Percentiles rank a stretch among this genome's conserved stretches.
Evolutionary conservation across 2,797 vertebrate species (phyloP).

Genomic region (Mus caroli): DNA sequence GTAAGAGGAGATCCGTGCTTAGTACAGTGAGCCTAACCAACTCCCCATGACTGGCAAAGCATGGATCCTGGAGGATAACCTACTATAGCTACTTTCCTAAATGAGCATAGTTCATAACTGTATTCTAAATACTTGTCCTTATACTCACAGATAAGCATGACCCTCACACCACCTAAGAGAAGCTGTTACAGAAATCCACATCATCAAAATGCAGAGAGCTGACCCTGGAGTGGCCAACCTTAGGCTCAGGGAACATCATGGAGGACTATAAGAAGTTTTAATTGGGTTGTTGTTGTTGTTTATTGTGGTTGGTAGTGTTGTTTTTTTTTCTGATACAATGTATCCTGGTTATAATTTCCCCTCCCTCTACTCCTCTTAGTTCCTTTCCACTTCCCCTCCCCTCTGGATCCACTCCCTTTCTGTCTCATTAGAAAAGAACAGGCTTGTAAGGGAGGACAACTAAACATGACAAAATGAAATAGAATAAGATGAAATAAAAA

Average conservation of each 20-base stretch:
- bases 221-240: neutral
- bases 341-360: neutral
- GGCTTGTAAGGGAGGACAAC: neutral
- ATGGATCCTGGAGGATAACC: neutral
- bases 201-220: neutral
- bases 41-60: neutral
- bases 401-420: neutral
- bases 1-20: neutral
- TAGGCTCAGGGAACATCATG: neutral
- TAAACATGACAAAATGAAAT: neutral
- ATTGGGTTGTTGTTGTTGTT: neutral
- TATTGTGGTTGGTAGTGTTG: neutral
- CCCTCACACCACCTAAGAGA: neutral
- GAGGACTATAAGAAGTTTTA: neutral
- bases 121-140: neutral
- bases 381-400: neutral
- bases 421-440: neutral
- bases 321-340: neutral
- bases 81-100: neutral
- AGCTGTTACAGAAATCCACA: neutral
- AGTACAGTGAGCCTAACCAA: neutral
- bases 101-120: neutral
- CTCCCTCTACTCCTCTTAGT: neutral
- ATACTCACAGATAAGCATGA: neutral
- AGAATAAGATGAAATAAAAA: neutral